A percentile compares a stretch with the other conserved stretches of the same genome.
Conservation (phyloP, 2,797 vertebrate species). For the Amphiprion clarkii region DNA sequence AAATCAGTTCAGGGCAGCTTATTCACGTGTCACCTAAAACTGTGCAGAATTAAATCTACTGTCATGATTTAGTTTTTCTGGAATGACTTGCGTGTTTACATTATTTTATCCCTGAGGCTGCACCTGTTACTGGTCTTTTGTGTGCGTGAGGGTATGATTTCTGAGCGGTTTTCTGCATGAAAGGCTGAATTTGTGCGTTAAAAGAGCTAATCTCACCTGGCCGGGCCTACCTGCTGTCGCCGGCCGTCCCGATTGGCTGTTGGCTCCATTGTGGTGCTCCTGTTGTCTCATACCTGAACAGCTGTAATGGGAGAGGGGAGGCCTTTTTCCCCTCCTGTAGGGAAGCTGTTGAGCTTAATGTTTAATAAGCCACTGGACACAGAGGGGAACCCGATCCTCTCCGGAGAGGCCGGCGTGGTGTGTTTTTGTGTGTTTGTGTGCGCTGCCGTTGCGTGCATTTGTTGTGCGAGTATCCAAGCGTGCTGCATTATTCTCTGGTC, state of each 20-base stretch:
- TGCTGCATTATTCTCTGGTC: slow-evolving; percentile 52
- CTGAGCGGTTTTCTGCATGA: background rate
- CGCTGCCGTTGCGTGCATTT: slow-evolving; percentile 25
- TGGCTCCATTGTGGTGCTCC: slow-evolving; percentile 58
- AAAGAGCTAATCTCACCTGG: slow-evolving; percentile 37
- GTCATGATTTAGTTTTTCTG: background rate
- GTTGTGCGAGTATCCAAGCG: slow-evolving; percentile 50
- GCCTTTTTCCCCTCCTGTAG: slow-evolving; percentile 54
- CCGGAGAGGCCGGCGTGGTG: slow-evolving; percentile 42
- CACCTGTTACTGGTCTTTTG: background rate
- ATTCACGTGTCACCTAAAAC: too few relatives aligned
- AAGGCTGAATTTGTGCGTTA: slow-evolving; percentile 18
- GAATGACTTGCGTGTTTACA: background rate
- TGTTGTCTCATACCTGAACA: slow-evolving; percentile 74
- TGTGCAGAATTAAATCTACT: too few relatives aligned
- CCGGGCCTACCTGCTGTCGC: slow-evolving; percentile 71
- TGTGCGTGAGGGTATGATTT: too few relatives aligned
- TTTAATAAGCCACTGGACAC: slow-evolving; percentile 77
- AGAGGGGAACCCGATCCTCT: slow-evolving; percentile 63
- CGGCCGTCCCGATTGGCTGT: slow-evolving; percentile 49
- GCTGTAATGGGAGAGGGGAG: slow-evolving; percentile 72
- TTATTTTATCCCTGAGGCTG: slow-evolving; percentile 5
- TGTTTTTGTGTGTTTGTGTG: slow-evolving; percentile 32
- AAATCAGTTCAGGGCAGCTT: too few relatives aligned
- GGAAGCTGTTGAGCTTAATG: slow-evolving; percentile 76